phyloP scores from a whole-genome alignment of 2,888 invertebrate genomes.

The Chrysopilus asiliformis region DNA sequence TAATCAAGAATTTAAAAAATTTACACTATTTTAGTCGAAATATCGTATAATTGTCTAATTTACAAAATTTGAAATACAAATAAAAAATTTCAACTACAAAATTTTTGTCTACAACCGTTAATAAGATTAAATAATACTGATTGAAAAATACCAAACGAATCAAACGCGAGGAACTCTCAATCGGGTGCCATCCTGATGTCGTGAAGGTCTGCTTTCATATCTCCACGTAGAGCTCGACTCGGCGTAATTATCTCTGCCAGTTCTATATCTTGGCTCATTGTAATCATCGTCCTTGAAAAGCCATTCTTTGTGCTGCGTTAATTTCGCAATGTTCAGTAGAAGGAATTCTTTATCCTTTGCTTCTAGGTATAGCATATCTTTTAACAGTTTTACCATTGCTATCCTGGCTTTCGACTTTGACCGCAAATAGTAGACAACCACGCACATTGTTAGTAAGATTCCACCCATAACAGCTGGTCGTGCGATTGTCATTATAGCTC shows the following conservation, averaged over 20 bases:
- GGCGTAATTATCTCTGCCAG: slow-evolving; percentile 15
- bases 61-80: too few species aligned
- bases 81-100: too few species aligned
- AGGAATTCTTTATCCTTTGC: slow-evolving; percentile 59
- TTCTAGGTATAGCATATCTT: slow-evolving; percentile 50
- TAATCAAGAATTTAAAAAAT: too few species aligned
- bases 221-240: slow-evolving; percentile 40
- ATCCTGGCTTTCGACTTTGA: slow-evolving; percentile 48
- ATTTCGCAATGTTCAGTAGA: slow-evolving; percentile 45
- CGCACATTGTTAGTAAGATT: slow-evolving; percentile 44
- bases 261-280: slow-evolving; percentile 1
- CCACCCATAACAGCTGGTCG: slow-evolving; percentile 49
- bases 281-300: slow-evolving; percentile 16
- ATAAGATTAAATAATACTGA: too few species aligned
- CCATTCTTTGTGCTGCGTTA: slow-evolving; percentile 41
- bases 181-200: not conserved
- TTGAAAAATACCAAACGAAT: too few species aligned
- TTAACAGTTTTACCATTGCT: slow-evolving; percentile 45
- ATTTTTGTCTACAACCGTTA: too few species aligned
- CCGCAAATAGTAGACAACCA: slow-evolving; percentile 48
- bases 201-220: too few species aligned
- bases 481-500: slow-evolving; percentile 37
- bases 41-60: too few species aligned
- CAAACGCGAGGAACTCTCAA: too few species aligned
- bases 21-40: too few species aligned